Conservation (phyloP, 2,888 invertebrate genomes). For the Ceratothoa steindachneri region DNA sequence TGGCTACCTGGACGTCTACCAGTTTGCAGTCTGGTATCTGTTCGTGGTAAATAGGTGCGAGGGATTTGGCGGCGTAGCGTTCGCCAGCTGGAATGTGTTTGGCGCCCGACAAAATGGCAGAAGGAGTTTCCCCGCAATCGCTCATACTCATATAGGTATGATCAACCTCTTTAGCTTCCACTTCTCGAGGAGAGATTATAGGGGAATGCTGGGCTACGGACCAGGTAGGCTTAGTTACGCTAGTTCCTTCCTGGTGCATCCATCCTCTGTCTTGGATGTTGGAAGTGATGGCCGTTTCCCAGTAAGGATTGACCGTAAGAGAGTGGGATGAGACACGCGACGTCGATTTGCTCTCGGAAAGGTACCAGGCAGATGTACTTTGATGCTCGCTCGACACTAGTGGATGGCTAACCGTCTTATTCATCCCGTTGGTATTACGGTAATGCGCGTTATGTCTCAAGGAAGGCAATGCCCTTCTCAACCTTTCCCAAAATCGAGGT, state of each 20-base stretch:
- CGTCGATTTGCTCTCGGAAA: slow-evolving; percentile 25
- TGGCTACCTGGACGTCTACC: neutral
- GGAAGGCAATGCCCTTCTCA: slow-evolving; percentile 78
- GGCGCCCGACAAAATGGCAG: neutral
- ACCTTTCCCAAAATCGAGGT: slow-evolving; percentile 87
- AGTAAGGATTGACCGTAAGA: slow-evolving; percentile 44
- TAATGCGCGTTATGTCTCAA: slow-evolving; percentile 50
- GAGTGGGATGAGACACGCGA: slow-evolving; percentile 15
- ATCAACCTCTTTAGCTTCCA: slow-evolving; percentile 19
- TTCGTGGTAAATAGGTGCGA: neutral
- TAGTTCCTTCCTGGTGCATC: slow-evolving; percentile 16
- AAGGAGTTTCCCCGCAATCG: slow-evolving; percentile 33
- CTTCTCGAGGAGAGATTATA: slow-evolving; percentile 1
- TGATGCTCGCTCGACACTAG: slow-evolving; percentile 27
- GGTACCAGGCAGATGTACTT: slow-evolving; percentile 12
- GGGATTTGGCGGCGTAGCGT: neutral
- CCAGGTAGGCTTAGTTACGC: slow-evolving; percentile 23
- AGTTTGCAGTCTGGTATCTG: neutral
- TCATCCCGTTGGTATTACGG: slow-evolving; percentile 17
- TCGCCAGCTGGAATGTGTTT: neutral
- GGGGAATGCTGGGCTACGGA: slow-evolving; percentile 18
- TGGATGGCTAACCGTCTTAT: slow-evolving; percentile 31
- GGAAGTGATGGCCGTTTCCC: slow-evolving; percentile 44
- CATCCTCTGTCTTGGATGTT: slow-evolving; percentile 39
- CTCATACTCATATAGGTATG: slow-evolving; percentile 47